Evolutionary conservation across 2,888 invertebrate species (phyloP), one percentile per base, ranked within the genome.

Genomic region (Drosophila ustulata): DNA sequence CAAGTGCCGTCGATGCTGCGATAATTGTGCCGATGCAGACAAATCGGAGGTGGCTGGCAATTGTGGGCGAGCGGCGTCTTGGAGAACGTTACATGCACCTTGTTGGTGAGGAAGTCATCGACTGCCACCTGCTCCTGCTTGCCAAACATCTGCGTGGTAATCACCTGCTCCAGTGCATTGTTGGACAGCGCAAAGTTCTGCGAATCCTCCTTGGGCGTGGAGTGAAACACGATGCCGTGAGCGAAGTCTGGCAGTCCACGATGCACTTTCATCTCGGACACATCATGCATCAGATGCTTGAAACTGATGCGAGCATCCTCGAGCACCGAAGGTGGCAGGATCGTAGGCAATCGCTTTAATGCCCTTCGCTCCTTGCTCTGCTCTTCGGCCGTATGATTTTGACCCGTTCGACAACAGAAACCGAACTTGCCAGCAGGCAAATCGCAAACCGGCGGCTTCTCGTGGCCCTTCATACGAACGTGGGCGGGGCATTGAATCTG

Each of bases 1-100:
- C 98, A 98, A 9, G 95, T 94, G 0, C 98, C 98, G 88, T 96
- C 96, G 23, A 96, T 92, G 2, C 94, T 94, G 59, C 97, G 93
- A 91, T 96, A 97, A 9, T 89, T 91, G 0, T 92, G 90, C 0
- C 91, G 68, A 8, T 83, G 69, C 0, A 93, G 91, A 78, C 95
- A 95, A 0, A 80, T 56, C 0, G 93, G 93, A 3, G 87, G 90
- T 3, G 92, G 85, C 0, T 91, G 93, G 43, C 92, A 92, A 61
- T 88, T 89, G 7, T 89, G 88, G 0, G 78, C 88, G 13, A 91
- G 57, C 5, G 90, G 86, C 0, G 92, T 90, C 34, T 90, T 74
- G 3, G 75, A 78, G 45, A 91, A 91, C 26, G 89, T 82, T 0
- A 90, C 82, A 4, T 78, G 93, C 90, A 90, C 93, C 92, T 57